Conservation (phyloP, 2,888 invertebrate genomes). For the Ferdinandea cuprea region DNA sequence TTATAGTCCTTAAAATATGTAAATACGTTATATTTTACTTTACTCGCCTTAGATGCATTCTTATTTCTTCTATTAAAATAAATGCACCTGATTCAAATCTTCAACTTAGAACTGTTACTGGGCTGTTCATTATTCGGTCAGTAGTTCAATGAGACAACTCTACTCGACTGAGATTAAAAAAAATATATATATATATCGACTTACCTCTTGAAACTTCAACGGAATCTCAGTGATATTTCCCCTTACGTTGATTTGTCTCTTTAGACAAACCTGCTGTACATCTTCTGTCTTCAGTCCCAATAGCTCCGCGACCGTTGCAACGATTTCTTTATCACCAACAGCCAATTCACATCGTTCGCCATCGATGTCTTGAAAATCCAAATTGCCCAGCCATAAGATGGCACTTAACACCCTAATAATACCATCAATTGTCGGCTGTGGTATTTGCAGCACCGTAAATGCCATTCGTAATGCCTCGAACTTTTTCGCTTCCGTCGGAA, state of each 20-base stretch:
- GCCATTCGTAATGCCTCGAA: conserved; percentile 94
- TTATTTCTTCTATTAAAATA: no score
- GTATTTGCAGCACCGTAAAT: conserved; percentile 94
- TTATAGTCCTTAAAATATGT: no score
- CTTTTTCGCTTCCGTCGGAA: conserved; percentile 87
- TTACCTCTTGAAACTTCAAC: conserved; percentile 91
- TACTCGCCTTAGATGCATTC: no score
- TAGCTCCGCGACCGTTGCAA: conserved; percentile 88
- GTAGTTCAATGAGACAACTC: not conserved
- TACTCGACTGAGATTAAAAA: not conserved
- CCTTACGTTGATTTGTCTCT: conserved; percentile 94
- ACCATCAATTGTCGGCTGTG: conserved; percentile 93
- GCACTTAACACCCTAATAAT: conserved; percentile 94
- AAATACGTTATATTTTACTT: no score
- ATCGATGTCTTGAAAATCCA: conserved; percentile 93
- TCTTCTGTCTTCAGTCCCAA: conserved; percentile 90
- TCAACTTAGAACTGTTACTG: no score
- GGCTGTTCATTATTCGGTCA: no score
- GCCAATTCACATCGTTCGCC: conserved; percentile 92
- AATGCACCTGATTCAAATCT: no score
- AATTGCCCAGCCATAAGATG: conserved; percentile 95
- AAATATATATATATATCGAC: conserved; percentile 26
- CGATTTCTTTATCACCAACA: conserved; percentile 88
- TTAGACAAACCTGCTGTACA: conserved; percentile 89
- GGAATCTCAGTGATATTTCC: conserved; percentile 97